A percentile compares a stretch with the other conserved stretches of the same genome.
phyloP scores from a whole-genome alignment of 2,113 vertebrate genomes.

The Serinus canaria region DNA sequence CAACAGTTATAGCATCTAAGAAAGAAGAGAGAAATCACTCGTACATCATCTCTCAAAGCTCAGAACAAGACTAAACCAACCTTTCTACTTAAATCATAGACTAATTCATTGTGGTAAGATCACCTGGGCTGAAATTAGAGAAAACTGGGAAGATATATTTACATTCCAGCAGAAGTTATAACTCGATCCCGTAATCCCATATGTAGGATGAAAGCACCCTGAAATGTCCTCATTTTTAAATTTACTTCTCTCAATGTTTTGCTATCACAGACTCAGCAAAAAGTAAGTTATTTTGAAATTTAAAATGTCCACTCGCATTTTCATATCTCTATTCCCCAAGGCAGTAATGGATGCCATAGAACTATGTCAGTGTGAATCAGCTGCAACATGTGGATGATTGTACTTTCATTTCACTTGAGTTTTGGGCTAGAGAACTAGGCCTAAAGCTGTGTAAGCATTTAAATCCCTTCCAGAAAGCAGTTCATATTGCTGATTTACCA shows the following conservation, averaged over 20 bases:
- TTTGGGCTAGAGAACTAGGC: neutral
- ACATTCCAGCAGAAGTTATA: neutral
- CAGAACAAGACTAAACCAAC: neutral
- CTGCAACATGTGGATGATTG: neutral
- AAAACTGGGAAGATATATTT: neutral
- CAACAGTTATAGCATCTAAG: rapidly evolving
- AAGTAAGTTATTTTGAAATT: neutral
- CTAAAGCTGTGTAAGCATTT: neutral
- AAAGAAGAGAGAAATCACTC: neutral
- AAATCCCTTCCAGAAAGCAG: neutral
- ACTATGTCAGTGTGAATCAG: neutral
- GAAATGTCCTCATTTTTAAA: neutral
- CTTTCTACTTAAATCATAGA: neutral
- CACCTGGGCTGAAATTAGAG: neutral
- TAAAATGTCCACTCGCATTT: neutral
- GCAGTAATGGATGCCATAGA: neutral
- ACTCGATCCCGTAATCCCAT: neutral
- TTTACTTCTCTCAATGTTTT: neutral
- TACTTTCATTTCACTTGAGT: neutral
- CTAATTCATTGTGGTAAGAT: neutral
- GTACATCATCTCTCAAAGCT: neutral
- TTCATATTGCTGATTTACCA: neutral
- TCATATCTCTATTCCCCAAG: neutral
- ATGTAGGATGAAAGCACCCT: neutral
- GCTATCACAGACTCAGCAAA: neutral